Evolutionary conservation across 2,888 invertebrate genomes (phyloP), one percentile per base, ranked within the genome.

Genomic region (Liodrosophila aerea): DNA sequence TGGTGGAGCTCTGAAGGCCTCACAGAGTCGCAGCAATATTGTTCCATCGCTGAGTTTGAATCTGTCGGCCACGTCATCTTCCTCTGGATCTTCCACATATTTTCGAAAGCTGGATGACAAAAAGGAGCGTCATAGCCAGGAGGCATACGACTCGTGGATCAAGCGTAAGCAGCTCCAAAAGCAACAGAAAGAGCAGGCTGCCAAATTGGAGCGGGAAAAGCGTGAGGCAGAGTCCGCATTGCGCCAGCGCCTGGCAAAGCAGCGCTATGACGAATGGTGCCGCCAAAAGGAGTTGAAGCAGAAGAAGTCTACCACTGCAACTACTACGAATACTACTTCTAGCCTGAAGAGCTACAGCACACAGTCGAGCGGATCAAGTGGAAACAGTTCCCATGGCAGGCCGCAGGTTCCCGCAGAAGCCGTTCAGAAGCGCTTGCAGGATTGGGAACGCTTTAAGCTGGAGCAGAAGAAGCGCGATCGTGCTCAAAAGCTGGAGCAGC

Each of bases 71-170:
- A 39, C 56, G 1, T 81, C 81, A 0, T 75, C 82, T 1, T 84
- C 84, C 7, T 84, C 84, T 7, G 72, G 62, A 0, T 52, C 74
- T 0, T 63, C 80, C 4, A 81, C 75, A 7, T 76, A 51, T 50
- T 66, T 45, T 37, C 73, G 71, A 13, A 53, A 15, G 0, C 44
- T 69, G 1, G 67, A 53, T 4, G 64, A 72, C 13, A 13, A 41
- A 4, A 76, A 76, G 56, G 63, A 62, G 4, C 71, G 51, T 2
- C 45, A 52, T 1, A 81, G 83, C 0, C 76, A 85, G 29, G 43
- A 54, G 1, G 87, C 88, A 1, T 89, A 84, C 53, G 72, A 82
- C 11, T 87, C 84, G 15, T 90, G 90, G 90, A 65, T 89, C 7
- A 86, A 85, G 7, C 87, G 87, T 12, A 90, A 90, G 73, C 80